Evolutionary conservation across 2,888 invertebrate species (phyloP), one percentile per base, ranked within the genome.

Genomic region (Drosophila percnosoma): DNA sequence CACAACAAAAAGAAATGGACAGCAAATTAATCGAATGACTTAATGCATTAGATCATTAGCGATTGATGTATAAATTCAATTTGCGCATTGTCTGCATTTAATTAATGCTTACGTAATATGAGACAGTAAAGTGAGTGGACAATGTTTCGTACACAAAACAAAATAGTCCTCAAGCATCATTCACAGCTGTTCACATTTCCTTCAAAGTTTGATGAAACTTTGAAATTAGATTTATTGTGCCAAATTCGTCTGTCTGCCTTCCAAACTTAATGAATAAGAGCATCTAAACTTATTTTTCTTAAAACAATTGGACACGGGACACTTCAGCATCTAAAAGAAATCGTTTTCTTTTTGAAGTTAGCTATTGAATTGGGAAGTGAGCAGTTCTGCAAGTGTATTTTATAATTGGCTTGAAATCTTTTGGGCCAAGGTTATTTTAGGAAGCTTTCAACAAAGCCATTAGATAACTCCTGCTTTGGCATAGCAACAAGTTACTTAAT

Each of bases 401-500:
- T 8, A 8, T 45, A 45, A 45, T 24, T 45, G 15, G 8, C 24
- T 8, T 15, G 15, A 15, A 8, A 24, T 24, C 4, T 4, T 15
- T 8, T 1, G 6, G 24, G 27, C 15, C 67, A 18, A 27, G 40
- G 31, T 40, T 34, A 61, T 29, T 31, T 38, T 33, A 10, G 27
- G 5, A 36, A 31, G 55, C 24, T 24, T 24, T 4, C 24, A 31
- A 36, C 11, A 52, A 55, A 57, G 15, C 48, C 40, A 55, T 78
- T 62, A 60, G 29, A 52, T 73, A 63, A 79, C 74, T 63, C 55
- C 33, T 31, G 27, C n/a, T 45, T 45, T 51, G 69, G 21, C 69
- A 54, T 18, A 59, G 80, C 75, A 79, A 75, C 80, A 76, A 76
- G 80, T 76, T 69, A 61, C 80, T 61, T 68, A 75, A 75, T 69